Conservation (phyloP, 2,888 invertebrate species). For the Coelinius sp. region DNA sequence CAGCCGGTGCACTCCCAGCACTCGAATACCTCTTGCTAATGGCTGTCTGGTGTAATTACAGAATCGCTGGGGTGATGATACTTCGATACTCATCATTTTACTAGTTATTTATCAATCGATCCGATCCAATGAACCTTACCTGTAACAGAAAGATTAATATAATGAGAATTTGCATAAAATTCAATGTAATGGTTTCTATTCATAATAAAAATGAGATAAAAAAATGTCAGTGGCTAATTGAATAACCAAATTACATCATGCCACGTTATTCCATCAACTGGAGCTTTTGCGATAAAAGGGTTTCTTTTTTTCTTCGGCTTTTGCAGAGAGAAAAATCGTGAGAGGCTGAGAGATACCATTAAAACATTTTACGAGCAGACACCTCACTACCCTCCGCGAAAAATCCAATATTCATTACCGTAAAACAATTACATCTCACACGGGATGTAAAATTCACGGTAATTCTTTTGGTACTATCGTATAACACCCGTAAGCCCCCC, state of each 20-base stretch:
- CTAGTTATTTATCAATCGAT: not conserved
- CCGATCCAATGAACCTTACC: conserved; percentile 39
- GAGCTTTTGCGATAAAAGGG: not conserved
- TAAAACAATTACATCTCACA: conserved; percentile 56
- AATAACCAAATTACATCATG: not conserved
- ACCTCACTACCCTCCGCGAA: conserved; percentile 36
- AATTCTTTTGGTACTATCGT: not conserved
- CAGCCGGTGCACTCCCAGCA: conserved; percentile 8
- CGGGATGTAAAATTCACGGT: conserved; percentile 38
- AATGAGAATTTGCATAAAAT: not conserved
- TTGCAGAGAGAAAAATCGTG: conserved; percentile 43
- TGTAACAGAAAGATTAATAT: conserved; percentile 43
- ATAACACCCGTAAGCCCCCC: conserved; percentile 3
- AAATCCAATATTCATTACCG: conserved; percentile 56
- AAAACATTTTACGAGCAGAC: conserved; percentile 48
- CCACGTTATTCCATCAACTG: not conserved
- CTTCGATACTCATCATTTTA: not conserved
- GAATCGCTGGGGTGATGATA: conserved; percentile 4
- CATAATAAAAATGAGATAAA: conserved; percentile 2
- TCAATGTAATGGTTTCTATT: not conserved
- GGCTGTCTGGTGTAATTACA: conserved; percentile 20
- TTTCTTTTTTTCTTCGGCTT: conserved; percentile 19
- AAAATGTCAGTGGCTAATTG: not conserved
- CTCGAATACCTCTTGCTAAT: not conserved
- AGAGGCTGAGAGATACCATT: conserved; percentile 37